phyloP scores from a whole-genome alignment of 2,888 invertebrate species.

The Ethmia dodecea region DNA sequence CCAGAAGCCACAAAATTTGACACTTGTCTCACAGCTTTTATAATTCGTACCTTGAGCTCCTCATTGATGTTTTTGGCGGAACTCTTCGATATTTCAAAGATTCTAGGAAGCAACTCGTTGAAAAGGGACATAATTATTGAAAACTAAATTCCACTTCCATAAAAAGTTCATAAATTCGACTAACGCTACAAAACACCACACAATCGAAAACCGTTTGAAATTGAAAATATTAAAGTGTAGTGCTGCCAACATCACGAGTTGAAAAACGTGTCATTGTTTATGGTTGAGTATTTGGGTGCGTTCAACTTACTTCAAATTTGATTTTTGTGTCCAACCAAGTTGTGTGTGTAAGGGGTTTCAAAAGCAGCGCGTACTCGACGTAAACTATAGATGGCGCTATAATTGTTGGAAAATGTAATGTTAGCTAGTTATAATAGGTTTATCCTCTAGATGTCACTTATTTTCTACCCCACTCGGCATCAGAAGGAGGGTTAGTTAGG shows the following conservation, averaged over 20 bases:
- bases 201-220: slow-evolving; percentile 66
- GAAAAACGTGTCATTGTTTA: slow-evolving; percentile 2
- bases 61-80: slow-evolving; percentile 44
- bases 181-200: slow-evolving; percentile 5
- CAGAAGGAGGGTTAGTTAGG: no score
- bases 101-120: slow-evolving; percentile 53
- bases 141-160: slow-evolving; percentile 37
- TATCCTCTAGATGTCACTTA: no score
- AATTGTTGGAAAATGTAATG: no score
- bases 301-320: background rate
- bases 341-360: no score
- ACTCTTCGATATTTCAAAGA: slow-evolving; percentile 46
- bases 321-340: no score
- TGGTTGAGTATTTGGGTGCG: slow-evolving; percentile 6
- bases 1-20: background rate
- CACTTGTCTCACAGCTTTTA: background rate
- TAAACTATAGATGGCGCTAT: no score
- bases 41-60: slow-evolving; percentile 51
- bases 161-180: slow-evolving; percentile 28
- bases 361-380: no score
- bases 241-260: slow-evolving; percentile 31
- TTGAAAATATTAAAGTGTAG: slow-evolving; percentile 59
- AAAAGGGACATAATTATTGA: slow-evolving; percentile 61
- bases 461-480: no score
- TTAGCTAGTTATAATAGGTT: no score